Base-by-base conservation (phyloP, 2,113 vertebrate species). In the Phylloscopus whistleri region DNA sequence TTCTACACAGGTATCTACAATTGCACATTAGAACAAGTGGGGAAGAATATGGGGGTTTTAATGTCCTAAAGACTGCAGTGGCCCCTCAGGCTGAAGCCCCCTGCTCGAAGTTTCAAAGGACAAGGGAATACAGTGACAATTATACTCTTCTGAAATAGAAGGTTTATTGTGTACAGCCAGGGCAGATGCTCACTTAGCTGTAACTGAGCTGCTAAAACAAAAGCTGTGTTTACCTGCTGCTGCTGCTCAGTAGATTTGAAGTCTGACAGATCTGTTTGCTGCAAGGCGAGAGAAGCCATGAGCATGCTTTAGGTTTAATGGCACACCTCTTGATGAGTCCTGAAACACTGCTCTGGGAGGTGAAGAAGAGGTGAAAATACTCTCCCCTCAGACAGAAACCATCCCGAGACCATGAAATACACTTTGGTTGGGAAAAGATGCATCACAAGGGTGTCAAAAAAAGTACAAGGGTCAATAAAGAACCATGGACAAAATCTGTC, bases 171-270 rank as follows among this genome's bases (percentile, higher is more conserved):
- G 63, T 96, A 75, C 90, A 93, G 83, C 73, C 59, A 87, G 77
- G 94, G 73, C 89, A 96, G 95, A 96, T 97, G 94, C 90, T 96
- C 87, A 28, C 53, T 79, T 91, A 94, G 84, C 70, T 94, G 79
- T 90, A 92, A 84, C 80, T 70, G 73, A 95, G 87, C 97, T 95
- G 59, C 93, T 97, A 93, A 97, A 98, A 97, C 94, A 95, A 97
- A 97, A 91, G 70, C 81, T 68, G 56, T 93, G 95, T 97, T 97
- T 94, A 92, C 94, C 97, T 87, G 94, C 90, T 89, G 37, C 53
- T 87, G 53, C 53, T 33, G 67, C 44, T 44, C 93, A 85, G 93
- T 91, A 91, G 88, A 69, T 46, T 11, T 63, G 84, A 88, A 86
- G 66, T 79, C 67, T 92, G 26, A 91, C 66, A 75, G 94, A 52